These are phyloP conservation scores for Leptocoma aspasia DNA, from an alignment of 2,113 vertebrate species.

Conservation along the genomic window DNA sequence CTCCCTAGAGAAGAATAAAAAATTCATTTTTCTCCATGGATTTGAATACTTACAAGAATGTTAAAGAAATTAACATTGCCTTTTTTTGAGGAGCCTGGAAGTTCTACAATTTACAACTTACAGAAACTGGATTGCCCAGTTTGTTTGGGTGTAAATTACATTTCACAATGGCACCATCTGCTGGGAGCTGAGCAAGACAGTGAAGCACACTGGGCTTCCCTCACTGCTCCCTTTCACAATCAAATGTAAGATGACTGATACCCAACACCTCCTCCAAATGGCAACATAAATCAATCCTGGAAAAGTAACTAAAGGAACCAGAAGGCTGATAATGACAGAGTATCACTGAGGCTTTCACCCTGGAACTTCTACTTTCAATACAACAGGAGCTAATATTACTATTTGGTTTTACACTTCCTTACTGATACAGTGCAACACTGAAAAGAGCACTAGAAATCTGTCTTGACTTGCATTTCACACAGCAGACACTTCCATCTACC, in stretches of 20 bases:
- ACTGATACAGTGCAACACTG: accelerated
- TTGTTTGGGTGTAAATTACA: neutral
- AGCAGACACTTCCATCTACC: neutral
- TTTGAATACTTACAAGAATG: neutral
- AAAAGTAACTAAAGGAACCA: neutral
- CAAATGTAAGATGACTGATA: neutral
- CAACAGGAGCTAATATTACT: neutral
- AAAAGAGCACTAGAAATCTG: neutral
- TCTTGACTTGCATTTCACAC: neutral
- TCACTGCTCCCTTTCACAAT: neutral
- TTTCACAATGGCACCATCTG: slow-evolving; percentile 69
- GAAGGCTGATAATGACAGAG: neutral
- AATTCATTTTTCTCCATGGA: neutral
- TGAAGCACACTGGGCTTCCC: neutral
- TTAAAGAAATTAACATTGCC: neutral
- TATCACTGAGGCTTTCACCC: neutral
- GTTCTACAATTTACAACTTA: neutral
- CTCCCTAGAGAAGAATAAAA: neutral
- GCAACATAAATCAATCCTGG: neutral
- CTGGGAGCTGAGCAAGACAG: neutral
- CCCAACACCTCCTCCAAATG: neutral
- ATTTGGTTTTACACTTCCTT: neutral
- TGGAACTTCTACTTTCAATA: neutral
- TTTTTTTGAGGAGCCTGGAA: neutral
- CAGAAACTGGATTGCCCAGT: neutral